Evolutionary conservation across 1,140 invertebrate species (phyloP).

Genomic region (Aphis craccivora): DNA sequence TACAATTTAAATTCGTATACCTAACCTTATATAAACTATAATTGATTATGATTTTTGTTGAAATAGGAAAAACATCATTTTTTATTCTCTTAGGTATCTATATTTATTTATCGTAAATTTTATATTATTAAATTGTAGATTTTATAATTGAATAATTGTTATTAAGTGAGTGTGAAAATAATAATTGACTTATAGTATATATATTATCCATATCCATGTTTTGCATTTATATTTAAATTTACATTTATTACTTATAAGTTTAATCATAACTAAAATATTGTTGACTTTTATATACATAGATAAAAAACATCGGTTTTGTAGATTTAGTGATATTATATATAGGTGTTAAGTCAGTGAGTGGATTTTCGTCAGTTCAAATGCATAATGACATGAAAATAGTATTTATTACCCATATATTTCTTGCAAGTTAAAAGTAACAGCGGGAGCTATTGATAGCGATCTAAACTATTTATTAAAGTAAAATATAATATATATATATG

Average conservation of each 20-base stretch:
- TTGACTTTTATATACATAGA: neutral
- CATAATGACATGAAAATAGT: neutral
- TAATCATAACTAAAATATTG: neutral
- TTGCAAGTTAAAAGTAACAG: neutral
- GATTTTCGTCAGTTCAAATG: neutral
- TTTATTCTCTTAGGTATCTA: neutral
- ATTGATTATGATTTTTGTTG: too few species aligned
- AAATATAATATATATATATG: neutral
- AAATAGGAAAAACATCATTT: neutral
- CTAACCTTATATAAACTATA: too few species aligned
- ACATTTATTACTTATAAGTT: neutral
- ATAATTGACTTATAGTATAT: neutral
- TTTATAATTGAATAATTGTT: neutral
- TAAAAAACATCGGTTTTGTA: neutral
- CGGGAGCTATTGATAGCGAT: neutral
- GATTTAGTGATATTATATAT: neutral
- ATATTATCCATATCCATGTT: neutral
- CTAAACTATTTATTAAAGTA: neutral
- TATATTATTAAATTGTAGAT: neutral
- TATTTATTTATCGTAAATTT: neutral
- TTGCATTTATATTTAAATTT: neutral
- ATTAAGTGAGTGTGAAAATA: neutral
- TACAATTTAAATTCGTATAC: too few species aligned
- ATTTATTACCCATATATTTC: neutral
- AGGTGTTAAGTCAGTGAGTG: neutral